Evolutionary conservation across 2,113 vertebrate species (phyloP).

Genomic region (Caranx ignobilis): DNA sequence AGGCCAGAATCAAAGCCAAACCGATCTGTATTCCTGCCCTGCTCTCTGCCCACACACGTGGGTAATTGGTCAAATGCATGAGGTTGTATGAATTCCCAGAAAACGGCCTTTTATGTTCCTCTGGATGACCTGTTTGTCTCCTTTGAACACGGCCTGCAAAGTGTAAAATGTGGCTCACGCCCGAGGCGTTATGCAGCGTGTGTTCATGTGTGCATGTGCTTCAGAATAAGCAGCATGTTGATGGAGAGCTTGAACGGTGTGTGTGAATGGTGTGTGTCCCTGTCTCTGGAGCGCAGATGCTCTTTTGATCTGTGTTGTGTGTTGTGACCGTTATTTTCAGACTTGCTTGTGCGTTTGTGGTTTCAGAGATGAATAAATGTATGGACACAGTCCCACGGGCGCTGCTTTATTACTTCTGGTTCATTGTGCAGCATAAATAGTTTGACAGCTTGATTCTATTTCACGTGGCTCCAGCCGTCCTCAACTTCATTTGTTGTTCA

Average conservation of each 20-base stretch:
- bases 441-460: constrained; percentile 62
- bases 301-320: constrained; percentile 41
- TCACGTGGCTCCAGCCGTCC: constrained; percentile 15
- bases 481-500: constrained; percentile 37
- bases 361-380: constrained; percentile 62
- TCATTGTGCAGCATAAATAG: constrained; percentile 63
- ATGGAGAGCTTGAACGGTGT: constrained; percentile 9
- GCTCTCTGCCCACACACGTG: constrained; percentile 37
- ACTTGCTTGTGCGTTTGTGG: constrained; percentile 43
- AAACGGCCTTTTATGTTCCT: constrained; percentile 38
- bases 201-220: constrained; percentile 27
- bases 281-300: constrained; percentile 37
- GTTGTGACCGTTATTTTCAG: constrained; percentile 22
- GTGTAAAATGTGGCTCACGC: constrained; percentile 46
- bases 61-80: constrained; percentile 48
- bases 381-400: constrained; percentile 43
- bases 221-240: constrained; percentile 25
- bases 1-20: constrained; percentile 36
- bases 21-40: constrained; percentile 1
- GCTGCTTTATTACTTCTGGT: constrained; percentile 59
- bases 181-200: constrained; percentile 3
- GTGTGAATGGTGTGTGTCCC: not conserved
- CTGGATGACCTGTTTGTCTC: constrained; percentile 53
- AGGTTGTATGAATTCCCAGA: constrained; percentile 12
- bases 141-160: constrained; percentile 23